These are phyloP conservation scores for Ommatoiulus sabulosus DNA, from an alignment of 2,888 invertebrate genomes.

Conservation along the genomic window DNA sequence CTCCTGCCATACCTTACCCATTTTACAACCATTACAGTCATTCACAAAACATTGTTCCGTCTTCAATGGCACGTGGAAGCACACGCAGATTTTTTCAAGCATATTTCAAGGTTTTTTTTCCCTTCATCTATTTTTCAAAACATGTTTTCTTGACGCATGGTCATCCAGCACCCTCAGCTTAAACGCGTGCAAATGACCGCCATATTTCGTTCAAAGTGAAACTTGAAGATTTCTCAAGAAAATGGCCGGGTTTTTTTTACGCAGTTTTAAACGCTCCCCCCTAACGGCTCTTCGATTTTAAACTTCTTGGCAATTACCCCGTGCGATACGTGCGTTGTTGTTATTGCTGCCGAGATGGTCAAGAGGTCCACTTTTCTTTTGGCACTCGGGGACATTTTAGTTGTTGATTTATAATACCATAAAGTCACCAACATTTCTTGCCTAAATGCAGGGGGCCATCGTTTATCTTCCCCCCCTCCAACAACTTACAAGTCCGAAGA, in stretches of 20 bases:
- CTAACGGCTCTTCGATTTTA: neutral
- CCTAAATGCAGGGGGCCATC: conserved; percentile 41
- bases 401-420: conserved; percentile 55
- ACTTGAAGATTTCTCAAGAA: neutral
- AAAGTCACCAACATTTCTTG: conserved; percentile 52
- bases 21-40: conserved; percentile 38
- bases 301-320: conserved; percentile 2
- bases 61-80: conserved; percentile 6
- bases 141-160: neutral
- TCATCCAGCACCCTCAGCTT: neutral
- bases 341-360: neutral
- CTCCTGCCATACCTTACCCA: conserved; percentile 16
- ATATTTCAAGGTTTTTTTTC: neutral
- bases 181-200: neutral
- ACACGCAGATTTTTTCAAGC: neutral
- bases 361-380: conserved; percentile 14
- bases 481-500: neutral
- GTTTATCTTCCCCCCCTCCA: conserved; percentile 25
- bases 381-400: conserved; percentile 52
- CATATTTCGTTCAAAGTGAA: neutral
- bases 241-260: neutral
- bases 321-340: neutral
- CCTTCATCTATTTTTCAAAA: neutral
- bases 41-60: conserved; percentile 13
- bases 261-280: neutral